Percentiles rank a stretch among this genome's conserved stretches.
phyloP scores from a whole-genome alignment of 2,797 vertebrate genomes.

The Peromyscus nudipes region DNA sequence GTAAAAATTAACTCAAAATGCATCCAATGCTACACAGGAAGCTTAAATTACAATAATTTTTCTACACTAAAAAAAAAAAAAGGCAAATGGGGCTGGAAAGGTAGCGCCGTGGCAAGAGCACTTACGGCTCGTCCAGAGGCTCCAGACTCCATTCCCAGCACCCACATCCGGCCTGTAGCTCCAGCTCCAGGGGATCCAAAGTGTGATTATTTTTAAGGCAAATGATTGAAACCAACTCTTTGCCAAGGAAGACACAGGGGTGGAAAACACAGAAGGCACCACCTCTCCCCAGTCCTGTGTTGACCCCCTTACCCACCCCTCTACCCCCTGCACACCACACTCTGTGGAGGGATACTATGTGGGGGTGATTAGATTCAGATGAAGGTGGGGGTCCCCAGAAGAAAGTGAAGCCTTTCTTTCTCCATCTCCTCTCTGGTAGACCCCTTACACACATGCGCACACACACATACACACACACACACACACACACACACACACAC shows the following conservation, averaged over 20 bases:
- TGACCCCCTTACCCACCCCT: not conserved
- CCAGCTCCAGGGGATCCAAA: not conserved
- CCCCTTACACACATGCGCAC: accelerated
- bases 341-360: not conserved
- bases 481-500: not conserved
- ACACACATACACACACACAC: not conserved
- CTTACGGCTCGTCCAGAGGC: not conserved
- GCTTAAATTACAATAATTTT: conserved; percentile 1
- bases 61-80: not conserved
- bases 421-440: not conserved
- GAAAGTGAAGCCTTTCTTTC: not conserved
- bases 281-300: not conserved
- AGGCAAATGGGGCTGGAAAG: not conserved
- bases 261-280: not conserved
- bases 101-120: not conserved
- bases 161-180: not conserved
- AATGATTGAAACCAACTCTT: not conserved
- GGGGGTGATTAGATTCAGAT: not conserved
- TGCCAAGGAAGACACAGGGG: not conserved
- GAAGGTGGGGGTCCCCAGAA: not conserved
- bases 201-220: not conserved
- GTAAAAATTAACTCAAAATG: not conserved
- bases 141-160: not conserved
- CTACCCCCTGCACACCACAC: not conserved
- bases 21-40: not conserved